Conservation (phyloP, 2,113 vertebrate species). For the Stegastes partitus region DNA sequence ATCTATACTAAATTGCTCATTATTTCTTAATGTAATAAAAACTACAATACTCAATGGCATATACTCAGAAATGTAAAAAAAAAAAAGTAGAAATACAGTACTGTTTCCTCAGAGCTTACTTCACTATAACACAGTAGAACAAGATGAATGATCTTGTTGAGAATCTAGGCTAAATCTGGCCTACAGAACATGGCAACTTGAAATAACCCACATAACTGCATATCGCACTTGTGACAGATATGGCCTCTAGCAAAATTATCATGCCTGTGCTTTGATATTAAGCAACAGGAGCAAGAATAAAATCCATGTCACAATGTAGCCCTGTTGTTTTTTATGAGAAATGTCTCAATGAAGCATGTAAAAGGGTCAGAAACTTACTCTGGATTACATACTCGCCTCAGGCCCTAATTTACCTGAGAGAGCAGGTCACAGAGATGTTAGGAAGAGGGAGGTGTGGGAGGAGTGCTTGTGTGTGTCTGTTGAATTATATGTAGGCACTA, state of each 20-base stretch:
- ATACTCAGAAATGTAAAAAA: neutral
- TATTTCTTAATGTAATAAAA: neutral
- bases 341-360: slow-evolving; percentile 48
- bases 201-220: slow-evolving; percentile 40
- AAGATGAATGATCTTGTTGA: neutral
- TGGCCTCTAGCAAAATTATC: slow-evolving; percentile 34
- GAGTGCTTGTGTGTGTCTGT: neutral
- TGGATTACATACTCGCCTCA: slow-evolving; percentile 27
- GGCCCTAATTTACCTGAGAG: slow-evolving; percentile 53
- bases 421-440: slow-evolving; percentile 7
- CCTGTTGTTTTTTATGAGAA: slow-evolving; percentile 20
- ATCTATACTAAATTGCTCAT: neutral
- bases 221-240: slow-evolving; percentile 38
- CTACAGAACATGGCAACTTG: slow-evolving; percentile 7
- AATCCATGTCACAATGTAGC: slow-evolving; percentile 25
- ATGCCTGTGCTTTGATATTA: slow-evolving; percentile 33
- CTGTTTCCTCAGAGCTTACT: neutral
- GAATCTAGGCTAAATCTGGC: slow-evolving; percentile 19
- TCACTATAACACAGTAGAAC: neutral
- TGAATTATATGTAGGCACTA: slow-evolving; percentile 3
- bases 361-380: slow-evolving; percentile 33
- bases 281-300: slow-evolving; percentile 38
- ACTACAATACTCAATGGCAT: neutral
- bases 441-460: neutral
- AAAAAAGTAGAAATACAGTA: neutral